Conservation (phyloP, 2,797 vertebrate species). For the Amazona finschi region DNA sequence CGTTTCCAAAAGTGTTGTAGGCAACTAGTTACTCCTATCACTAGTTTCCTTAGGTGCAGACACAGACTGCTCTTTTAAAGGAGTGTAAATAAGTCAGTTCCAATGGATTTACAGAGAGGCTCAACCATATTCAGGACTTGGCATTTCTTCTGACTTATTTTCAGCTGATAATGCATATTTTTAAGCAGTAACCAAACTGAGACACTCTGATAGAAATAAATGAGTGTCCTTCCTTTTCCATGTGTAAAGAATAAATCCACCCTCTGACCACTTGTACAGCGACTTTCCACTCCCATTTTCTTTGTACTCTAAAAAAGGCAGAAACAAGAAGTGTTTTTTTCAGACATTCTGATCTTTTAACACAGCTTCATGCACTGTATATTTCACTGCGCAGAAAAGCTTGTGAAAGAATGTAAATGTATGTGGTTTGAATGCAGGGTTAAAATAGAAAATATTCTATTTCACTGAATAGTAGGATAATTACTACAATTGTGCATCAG, state of each 20-base stretch:
- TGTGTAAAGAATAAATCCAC: background rate
- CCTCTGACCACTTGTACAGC: background rate
- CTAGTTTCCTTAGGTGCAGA: background rate
- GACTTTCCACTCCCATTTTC: background rate
- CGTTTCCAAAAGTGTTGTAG: background rate
- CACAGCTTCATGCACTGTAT: background rate
- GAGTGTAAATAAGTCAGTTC: background rate
- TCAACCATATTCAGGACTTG: background rate
- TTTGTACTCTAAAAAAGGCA: background rate
- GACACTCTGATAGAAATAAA: background rate
- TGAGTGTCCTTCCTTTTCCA: background rate
- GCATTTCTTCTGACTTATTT: background rate
- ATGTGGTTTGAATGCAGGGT: constrained; percentile 53
- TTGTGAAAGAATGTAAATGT: constrained; percentile 52
- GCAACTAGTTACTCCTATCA: background rate
- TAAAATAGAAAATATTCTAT: constrained; percentile 66
- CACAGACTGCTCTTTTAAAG: background rate
- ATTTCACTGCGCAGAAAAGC: constrained; percentile 2
- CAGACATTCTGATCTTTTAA: constrained; percentile 1
- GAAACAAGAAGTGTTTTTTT: background rate
- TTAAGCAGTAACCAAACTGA: background rate
- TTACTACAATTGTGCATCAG: constrained; percentile 60
- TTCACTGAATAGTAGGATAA: constrained; percentile 61
- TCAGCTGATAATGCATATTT: background rate
- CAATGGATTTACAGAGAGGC: background rate